Conservation (phyloP, 2,797 vertebrate species). For the Emydoidea blandingii region DNA sequence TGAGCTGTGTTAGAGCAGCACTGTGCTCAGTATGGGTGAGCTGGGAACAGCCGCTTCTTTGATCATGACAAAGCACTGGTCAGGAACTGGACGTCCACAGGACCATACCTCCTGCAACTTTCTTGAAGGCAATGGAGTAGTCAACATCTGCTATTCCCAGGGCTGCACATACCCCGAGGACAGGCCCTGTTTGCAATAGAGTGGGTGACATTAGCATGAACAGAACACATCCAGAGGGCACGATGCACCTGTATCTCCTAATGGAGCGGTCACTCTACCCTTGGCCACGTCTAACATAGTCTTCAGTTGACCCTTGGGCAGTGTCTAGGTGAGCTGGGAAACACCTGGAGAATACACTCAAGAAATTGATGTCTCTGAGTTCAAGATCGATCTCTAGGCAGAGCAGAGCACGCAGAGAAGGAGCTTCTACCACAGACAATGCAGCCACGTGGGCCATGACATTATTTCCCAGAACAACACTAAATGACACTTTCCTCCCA, state of each 20-base stretch:
- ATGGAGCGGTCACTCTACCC: not conserved
- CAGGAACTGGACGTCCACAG: not conserved
- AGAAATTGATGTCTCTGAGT: not conserved
- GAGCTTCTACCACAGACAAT: not conserved
- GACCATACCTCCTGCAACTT: not conserved
- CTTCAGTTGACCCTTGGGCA: not conserved
- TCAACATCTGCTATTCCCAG: not conserved
- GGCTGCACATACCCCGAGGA: not conserved
- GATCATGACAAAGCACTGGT: not conserved
- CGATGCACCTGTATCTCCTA: not conserved
- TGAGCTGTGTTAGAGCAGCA: too few species aligned
- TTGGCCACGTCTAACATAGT: not conserved
- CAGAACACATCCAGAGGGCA: not conserved
- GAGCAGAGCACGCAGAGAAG: not conserved
- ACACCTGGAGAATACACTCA: not conserved
- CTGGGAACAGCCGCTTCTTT: not conserved
- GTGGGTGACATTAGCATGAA: not conserved
- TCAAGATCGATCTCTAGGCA: not conserved
- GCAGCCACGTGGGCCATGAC: not conserved
- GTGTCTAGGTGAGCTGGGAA: not conserved
- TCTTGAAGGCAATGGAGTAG: not conserved
- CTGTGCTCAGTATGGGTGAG: not conserved
- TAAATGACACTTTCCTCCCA: not conserved
- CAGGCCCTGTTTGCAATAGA: not conserved
- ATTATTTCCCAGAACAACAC: not conserved